Percentiles rank a stretch among this genome's conserved stretches.
Evolutionary conservation across 2,113 vertebrate genomes (phyloP).

Genomic region (Nibea albiflora): DNA sequence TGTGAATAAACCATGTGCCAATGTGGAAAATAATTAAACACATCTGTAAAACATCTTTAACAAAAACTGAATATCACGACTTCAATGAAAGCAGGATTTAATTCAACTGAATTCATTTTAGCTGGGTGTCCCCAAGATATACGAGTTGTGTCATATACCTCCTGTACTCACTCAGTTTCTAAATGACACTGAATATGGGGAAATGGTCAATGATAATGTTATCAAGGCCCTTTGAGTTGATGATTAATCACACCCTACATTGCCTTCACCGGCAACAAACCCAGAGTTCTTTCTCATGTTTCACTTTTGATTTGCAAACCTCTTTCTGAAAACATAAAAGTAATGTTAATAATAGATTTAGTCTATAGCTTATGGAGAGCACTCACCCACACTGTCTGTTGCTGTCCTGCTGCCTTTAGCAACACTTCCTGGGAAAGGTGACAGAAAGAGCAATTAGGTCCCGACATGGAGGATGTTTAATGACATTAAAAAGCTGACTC

Average conservation of each 20-base stretch:
- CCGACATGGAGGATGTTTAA: not conserved
- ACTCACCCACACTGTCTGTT: slow-evolving; percentile 55
- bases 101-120: too few relatives aligned
- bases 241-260: not conserved
- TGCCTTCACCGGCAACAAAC: not conserved
- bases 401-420: slow-evolving; percentile 35
- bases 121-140: too few relatives aligned
- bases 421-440: slow-evolving; percentile 42
- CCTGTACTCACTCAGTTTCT: not conserved
- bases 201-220: too few relatives aligned
- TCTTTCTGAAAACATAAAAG: too few relatives aligned
- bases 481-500: not conserved
- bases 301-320: slow-evolving; percentile 17
- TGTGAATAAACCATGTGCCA: slow-evolving; percentile 13
- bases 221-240: not conserved
- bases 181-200: not conserved
- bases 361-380: not conserved
- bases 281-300: not conserved
- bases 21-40: too few relatives aligned
- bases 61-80: too few relatives aligned
- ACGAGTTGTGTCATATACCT: too few relatives aligned
- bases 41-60: too few relatives aligned
- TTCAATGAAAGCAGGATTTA: too few relatives aligned
- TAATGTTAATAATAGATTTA: too few relatives aligned
- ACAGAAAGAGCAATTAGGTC: not conserved